A percentile compares a stretch with the other conserved stretches of the same genome.
Evolutionary conservation across 2,888 invertebrate genomes (phyloP).

Genomic region (Scaptomyza parva): DNA sequence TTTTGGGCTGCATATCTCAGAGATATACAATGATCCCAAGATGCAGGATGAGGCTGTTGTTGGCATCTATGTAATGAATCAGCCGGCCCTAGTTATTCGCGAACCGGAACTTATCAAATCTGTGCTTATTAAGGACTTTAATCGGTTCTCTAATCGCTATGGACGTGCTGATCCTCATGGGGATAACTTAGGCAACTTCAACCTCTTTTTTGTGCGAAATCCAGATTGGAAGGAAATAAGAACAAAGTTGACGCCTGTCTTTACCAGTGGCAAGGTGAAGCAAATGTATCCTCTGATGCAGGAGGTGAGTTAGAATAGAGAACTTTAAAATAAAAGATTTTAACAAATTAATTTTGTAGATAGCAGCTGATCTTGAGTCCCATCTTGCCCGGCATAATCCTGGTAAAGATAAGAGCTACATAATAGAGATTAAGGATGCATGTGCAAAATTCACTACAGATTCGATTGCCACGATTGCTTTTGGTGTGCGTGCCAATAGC

Average conservation of each 20-base stretch:
- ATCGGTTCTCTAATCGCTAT: constrained; percentile 83
- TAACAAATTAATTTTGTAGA: constrained; percentile 43
- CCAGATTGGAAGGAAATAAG: constrained; percentile 85
- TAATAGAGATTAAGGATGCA: constrained; percentile 78
- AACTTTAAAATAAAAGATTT: too few relatives aligned
- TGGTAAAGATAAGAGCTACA: constrained; percentile 28
- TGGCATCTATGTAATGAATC: constrained; percentile 84
- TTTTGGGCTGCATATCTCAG: constrained; percentile 80
- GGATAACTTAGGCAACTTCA: constrained; percentile 84
- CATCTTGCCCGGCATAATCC: constrained; percentile 48
- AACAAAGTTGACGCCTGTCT: constrained; percentile 85
- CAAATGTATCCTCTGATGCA: constrained; percentile 83
- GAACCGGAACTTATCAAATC: constrained; percentile 85
- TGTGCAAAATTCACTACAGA: constrained; percentile 81
- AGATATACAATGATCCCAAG: constrained; percentile 80
- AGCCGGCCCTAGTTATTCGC: constrained; percentile 84
- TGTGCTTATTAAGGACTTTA: constrained; percentile 85
- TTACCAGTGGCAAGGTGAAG: constrained; percentile 84
- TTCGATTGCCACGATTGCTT: constrained; percentile 82
- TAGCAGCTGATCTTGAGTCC: constrained; percentile 72
- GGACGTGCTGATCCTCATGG: constrained; percentile 73
- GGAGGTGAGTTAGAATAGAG: constrained; percentile 60
- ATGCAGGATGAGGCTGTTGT: constrained; percentile 75
- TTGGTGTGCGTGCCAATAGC: constrained; percentile 81
- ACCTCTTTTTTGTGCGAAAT: constrained; percentile 85